Base-by-base conservation (phyloP, 2,888 invertebrate genomes). In the Synanthedon andrenaeformis region DNA sequence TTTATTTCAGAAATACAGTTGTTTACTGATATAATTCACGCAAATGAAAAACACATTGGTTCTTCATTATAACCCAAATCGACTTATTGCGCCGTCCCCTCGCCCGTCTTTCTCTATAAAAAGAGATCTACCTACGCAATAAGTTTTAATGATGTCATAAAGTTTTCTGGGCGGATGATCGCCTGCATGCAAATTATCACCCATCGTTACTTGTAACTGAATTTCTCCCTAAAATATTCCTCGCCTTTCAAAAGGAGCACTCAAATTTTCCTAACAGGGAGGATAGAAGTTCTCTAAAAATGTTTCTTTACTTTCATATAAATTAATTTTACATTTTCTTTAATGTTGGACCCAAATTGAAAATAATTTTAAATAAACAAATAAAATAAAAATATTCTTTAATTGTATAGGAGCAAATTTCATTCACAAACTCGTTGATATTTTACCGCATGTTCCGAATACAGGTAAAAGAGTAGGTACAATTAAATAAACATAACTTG, bases 111-210 rank as follows among this genome's bases (percentile, higher is more conserved):
- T 35, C 35, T 35, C 35, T 35, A 35, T 35, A 35, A 35, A 35
- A 35, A 35, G 8, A 35, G 35, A 35, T 35, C 35, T 35, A 49
- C 12, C 49, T 12, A 49, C 58, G 56, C 65, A 63, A 65, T 64
- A 74, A 74, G 67, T 74, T 77, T 76, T 74, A 75, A 73, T 69
- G 70, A 75, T 60, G 66, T 60, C 69, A 45, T 60, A 53, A 67
- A 71, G 61, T 69, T 67, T 64, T 64, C 41, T 66, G 60, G 55
- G 52, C 59, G 59, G 63, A 62, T 68, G 65, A 71, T 70, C 68
- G 69, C 67, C 66, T 71, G 68, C 70, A 72, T 72, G 64, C 65
- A 70, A 68, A 74, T 69, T 62, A 65, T 65, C 58, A 61, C 61
- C 60, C 60, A 55, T 59, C 58, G 62, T 60, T 59, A 58, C 59